phyloP scores from a whole-genome alignment of 2,113 vertebrate genomes.

The Athene cunicularia region DNA sequence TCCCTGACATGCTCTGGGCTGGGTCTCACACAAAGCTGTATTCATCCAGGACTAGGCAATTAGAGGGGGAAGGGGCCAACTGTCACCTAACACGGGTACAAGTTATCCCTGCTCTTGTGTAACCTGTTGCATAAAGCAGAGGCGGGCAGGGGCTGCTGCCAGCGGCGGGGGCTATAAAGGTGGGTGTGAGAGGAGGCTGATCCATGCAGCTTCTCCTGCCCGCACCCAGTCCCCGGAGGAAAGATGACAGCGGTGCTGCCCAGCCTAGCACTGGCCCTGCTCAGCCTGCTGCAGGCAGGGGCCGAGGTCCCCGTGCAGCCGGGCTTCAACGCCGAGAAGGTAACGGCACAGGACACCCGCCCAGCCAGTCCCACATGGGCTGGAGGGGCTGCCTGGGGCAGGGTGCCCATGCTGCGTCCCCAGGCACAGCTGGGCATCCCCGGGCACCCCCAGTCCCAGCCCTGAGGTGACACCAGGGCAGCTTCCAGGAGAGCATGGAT shows the following conservation, averaged over 20 bases:
- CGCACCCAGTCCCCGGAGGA: not conserved
- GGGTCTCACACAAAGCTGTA: not conserved
- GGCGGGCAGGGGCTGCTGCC: not conserved
- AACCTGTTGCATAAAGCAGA: conserved; percentile 21
- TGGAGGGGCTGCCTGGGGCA: not conserved
- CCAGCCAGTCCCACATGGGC: not conserved
- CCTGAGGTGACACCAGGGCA: not conserved
- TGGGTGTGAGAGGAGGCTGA: not conserved
- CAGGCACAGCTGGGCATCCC: accelerated
- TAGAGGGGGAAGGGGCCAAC: not conserved
- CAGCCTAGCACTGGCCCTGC: conserved; percentile 56
- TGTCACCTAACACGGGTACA: not conserved
- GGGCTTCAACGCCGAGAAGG: not conserved
- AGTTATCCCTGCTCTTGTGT: not conserved
- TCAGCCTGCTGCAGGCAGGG: conserved; percentile 45
- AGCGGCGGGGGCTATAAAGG: not conserved
- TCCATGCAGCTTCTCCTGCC: not conserved
- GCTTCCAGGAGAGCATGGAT: not conserved
- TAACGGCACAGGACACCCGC: not conserved
- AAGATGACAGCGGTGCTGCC: conserved; percentile 60
- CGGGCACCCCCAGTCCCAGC: not conserved
- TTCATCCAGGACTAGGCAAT: not conserved
- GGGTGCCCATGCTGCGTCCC: not conserved
- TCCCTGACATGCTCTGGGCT: accelerated
- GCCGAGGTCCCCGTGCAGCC: conserved; percentile 32